A percentile compares a stretch with the other conserved stretches of the same genome.
phyloP scores from a whole-genome alignment of 2,113 vertebrate genomes.

The Zosterops pallidus region DNA sequence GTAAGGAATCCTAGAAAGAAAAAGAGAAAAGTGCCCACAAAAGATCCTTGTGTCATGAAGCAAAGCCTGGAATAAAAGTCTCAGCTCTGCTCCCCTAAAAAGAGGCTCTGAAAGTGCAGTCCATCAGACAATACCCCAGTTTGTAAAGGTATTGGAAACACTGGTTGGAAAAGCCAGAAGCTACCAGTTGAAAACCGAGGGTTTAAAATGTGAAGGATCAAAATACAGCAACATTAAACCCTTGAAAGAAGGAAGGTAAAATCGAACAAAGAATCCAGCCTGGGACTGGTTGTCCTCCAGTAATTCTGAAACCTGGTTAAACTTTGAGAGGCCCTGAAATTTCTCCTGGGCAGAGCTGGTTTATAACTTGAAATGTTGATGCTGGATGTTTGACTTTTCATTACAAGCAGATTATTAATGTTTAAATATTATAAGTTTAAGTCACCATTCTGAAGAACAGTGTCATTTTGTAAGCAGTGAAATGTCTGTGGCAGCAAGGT shows the following conservation, averaged over 20 bases:
- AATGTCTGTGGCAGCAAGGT: neutral
- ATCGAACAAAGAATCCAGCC: neutral
- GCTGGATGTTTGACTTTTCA: neutral
- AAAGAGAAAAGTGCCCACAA: constrained; percentile 27
- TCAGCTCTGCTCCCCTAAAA: neutral
- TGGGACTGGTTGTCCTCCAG: neutral
- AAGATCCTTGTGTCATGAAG: constrained; percentile 30
- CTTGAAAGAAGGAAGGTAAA: neutral
- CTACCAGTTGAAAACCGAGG: neutral
- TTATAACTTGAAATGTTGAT: neutral
- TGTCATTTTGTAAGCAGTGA: neutral
- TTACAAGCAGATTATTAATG: neutral
- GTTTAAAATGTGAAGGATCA: constrained; percentile 3
- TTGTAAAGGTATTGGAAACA: constrained; percentile 15
- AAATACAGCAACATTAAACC: constrained; percentile 1
- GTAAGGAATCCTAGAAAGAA: constrained; percentile 35
- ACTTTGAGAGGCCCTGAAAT: neutral
- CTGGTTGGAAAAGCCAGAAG: neutral
- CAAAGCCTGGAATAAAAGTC: constrained; percentile 19
- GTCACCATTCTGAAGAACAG: neutral
- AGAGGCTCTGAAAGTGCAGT: constrained; percentile 7
- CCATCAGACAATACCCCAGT: neutral
- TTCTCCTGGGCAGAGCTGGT: neutral
- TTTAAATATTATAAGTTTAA: neutral
- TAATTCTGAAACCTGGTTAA: neutral